These are phyloP conservation scores for Noctua janthe DNA, from an alignment of 2,888 invertebrate species.

Conservation along the genomic window DNA sequence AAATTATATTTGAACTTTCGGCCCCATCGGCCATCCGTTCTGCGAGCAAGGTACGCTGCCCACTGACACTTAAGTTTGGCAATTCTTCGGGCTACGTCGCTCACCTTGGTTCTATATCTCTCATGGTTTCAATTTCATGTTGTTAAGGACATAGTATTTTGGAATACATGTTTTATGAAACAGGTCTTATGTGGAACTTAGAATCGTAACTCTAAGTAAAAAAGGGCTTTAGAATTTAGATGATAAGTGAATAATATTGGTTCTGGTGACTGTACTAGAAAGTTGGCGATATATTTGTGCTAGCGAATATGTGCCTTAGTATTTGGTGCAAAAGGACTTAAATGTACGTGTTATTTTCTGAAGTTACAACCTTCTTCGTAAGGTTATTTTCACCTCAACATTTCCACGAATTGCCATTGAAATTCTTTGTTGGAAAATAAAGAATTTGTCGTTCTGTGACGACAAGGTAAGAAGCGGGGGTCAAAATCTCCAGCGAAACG, in stretches of 20 bases:
- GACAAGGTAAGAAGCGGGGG: background rate
- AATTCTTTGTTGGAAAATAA: background rate
- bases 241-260: no score
- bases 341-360: background rate
- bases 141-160: background rate
- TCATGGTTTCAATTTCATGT: no score
- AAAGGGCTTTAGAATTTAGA: no score
- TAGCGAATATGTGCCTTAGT: slow-evolving; percentile 10
- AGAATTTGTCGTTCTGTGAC: background rate
- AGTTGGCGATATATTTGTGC: slow-evolving; percentile 16
- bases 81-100: no score
- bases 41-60: no score
- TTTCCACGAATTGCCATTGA: background rate
- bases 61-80: no score
- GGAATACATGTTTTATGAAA: background rate
- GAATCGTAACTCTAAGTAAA: no score
- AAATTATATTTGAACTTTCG: no score
- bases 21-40: no score
- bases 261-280: background rate
- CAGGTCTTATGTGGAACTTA: no score
- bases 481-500: background rate
- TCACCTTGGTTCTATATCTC: no score
- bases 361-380: background rate
- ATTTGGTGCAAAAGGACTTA: slow-evolving; percentile 4
- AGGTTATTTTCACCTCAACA: background rate